Evolutionary conservation across 2,113 vertebrate species (phyloP).

Genomic region (Actinemys pallida): DNA sequence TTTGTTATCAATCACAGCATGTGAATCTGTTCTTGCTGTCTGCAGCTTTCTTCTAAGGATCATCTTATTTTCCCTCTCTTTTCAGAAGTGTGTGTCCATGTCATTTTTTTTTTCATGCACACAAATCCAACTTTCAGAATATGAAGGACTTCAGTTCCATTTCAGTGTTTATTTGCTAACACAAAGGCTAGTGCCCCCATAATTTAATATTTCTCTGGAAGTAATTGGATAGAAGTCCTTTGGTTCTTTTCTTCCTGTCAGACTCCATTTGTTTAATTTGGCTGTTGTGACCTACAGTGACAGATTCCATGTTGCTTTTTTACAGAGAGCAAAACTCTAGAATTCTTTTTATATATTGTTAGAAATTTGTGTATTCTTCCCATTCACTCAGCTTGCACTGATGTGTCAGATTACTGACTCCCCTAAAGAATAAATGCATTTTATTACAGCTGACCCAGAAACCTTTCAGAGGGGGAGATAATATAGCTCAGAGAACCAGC

Average conservation of each 20-base stretch:
- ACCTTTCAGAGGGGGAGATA: constrained; percentile 61
- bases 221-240: constrained; percentile 70
- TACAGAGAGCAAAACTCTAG: constrained; percentile 36
- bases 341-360: constrained; percentile 38
- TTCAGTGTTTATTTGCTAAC: constrained; percentile 63
- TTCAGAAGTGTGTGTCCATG: background rate
- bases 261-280: constrained; percentile 66
- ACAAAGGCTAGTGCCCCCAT: constrained; percentile 40
- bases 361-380: constrained; percentile 64
- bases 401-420: constrained; percentile 54
- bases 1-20: rapidly evolving
- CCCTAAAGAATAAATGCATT: constrained; percentile 71
- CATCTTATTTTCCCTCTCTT: rapidly evolving
- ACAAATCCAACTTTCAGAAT: constrained; percentile 21
- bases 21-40: background rate
- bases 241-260: constrained; percentile 69
- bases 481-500: background rate
- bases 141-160: constrained; percentile 26
- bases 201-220: constrained; percentile 68
- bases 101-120: background rate
- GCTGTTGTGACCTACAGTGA: constrained; percentile 55
- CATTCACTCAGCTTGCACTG: constrained; percentile 47
- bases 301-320: constrained; percentile 43
- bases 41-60: background rate
- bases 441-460: constrained; percentile 67